Conservation (phyloP, 2,888 invertebrate genomes). For the Megalurothrips usitatus region DNA sequence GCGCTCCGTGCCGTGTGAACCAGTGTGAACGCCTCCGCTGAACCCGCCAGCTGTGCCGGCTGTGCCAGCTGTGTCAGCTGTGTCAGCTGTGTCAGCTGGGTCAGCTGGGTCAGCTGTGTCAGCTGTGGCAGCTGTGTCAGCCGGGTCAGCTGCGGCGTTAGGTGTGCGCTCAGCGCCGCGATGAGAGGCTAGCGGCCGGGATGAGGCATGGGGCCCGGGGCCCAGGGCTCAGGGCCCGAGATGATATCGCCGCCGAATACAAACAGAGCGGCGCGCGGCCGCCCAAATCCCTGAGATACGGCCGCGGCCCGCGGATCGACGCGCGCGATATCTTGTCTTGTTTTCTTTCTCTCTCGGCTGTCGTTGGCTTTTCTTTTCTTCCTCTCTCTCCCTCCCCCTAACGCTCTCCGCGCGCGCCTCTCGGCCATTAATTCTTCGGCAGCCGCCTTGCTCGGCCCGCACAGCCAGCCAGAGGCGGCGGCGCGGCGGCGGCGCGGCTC, state of each 20-base stretch:
- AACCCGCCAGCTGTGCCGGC: no score
- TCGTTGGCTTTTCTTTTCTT: not conserved
- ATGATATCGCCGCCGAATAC: not conserved
- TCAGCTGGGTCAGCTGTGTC: no score
- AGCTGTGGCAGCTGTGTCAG: no score
- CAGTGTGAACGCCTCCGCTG: not conserved
- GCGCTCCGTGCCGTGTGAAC: no score
- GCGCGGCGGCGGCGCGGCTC: no score
- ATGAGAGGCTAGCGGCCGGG: not conserved
- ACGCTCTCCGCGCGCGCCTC: not conserved
- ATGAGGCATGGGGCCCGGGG: not conserved
- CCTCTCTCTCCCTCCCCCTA: not conserved
- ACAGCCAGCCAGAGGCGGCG: no score
- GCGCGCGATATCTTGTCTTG: not conserved
- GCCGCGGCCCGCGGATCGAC: not conserved
- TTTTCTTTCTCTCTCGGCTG: not conserved
- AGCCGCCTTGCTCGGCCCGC: not conserved
- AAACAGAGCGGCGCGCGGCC: not conserved
- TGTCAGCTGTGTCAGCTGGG: no score
- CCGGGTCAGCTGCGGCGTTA: no score
- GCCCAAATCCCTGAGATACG: slow-evolving; percentile 6
- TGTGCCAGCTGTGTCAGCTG: no score
- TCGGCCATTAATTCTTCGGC: no score
- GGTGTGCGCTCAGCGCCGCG: not conserved
- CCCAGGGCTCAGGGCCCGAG: not conserved